Conservation (phyloP, 1,140 invertebrate genomes). For the Panagrolaimus sp. region DNA sequence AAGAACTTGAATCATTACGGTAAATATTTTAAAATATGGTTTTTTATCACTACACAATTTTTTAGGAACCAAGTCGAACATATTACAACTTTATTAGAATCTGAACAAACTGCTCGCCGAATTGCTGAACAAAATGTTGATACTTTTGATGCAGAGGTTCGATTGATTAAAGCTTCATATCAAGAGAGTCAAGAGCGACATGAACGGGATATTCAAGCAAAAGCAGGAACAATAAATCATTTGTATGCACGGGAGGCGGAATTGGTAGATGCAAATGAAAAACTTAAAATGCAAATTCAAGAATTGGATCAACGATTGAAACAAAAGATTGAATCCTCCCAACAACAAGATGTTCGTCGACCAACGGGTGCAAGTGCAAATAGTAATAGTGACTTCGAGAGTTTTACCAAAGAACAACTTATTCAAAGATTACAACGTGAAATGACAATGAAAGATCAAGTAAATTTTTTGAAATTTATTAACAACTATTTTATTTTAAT, state of each 20-base stretch:
- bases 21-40: too few species aligned
- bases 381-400: slow-evolving; percentile 32
- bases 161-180: slow-evolving; percentile 85
- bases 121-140: slow-evolving; percentile 32
- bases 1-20: not conserved
- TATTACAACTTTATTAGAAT: slow-evolving; percentile 20
- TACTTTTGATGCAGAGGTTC: slow-evolving; percentile 83
- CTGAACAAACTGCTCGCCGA: slow-evolving; percentile 32
- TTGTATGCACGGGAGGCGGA: slow-evolving; percentile 57
- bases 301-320: slow-evolving; percentile 27
- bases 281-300: slow-evolving; percentile 25
- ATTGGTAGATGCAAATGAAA: slow-evolving; percentile 18
- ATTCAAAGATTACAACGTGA: slow-evolving; percentile 37
- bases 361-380: slow-evolving; percentile 15
- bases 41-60: too few species aligned
- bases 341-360: not conserved
- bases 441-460: slow-evolving; percentile 41
- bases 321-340: slow-evolving; percentile 19
- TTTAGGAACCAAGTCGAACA: slow-evolving; percentile 16
- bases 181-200: slow-evolving; percentile 80
- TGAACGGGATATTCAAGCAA: slow-evolving; percentile 73
- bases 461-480: slow-evolving; percentile 7
- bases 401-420: slow-evolving; percentile 36
- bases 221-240: slow-evolving; percentile 68
- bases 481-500: not conserved